phyloP scores from a whole-genome alignment of 2,797 vertebrate genomes.

The Tragopan temminckii region DNA sequence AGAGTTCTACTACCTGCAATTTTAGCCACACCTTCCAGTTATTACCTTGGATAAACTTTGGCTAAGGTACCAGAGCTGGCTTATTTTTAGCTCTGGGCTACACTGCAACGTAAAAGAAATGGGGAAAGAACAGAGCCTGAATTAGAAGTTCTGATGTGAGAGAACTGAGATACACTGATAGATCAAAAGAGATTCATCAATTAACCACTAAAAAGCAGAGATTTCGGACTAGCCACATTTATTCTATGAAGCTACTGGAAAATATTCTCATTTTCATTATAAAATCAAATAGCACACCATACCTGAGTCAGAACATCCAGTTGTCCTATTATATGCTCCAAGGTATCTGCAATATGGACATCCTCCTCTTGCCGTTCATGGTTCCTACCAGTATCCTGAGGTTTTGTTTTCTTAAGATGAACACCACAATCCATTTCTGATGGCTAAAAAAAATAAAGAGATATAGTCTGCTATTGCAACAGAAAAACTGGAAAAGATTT shows the following conservation, averaged over 20 bases:
- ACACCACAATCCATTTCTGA: conserved; percentile 77
- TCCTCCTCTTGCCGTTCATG: conserved; percentile 70
- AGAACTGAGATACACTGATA: neutral
- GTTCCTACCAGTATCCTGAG: conserved; percentile 59
- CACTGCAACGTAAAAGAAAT: neutral
- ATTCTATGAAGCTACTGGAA: neutral
- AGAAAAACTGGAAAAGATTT: neutral
- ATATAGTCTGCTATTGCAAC: neutral
- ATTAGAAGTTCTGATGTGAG: neutral
- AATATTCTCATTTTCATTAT: neutral
- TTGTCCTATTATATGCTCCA: conserved; percentile 93
- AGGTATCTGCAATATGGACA: conserved; percentile 83
- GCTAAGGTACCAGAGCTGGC: neutral
- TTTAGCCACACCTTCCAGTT: neutral
- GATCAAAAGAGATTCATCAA: neutral
- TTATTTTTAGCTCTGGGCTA: neutral
- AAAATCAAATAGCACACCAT: conserved; percentile 30
- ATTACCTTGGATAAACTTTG: conserved; percentile 26
- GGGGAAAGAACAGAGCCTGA: neutral
- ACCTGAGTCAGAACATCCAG: conserved; percentile 97
- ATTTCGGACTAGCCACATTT: neutral
- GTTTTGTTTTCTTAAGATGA: conserved; percentile 69
- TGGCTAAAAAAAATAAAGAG: conserved; percentile 65
- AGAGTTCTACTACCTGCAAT: neutral
- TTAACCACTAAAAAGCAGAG: neutral